These are phyloP conservation scores for Oceanodroma leucorhoa DNA, from an alignment of 2,797 vertebrate genomes.

Conservation along the genomic window DNA sequence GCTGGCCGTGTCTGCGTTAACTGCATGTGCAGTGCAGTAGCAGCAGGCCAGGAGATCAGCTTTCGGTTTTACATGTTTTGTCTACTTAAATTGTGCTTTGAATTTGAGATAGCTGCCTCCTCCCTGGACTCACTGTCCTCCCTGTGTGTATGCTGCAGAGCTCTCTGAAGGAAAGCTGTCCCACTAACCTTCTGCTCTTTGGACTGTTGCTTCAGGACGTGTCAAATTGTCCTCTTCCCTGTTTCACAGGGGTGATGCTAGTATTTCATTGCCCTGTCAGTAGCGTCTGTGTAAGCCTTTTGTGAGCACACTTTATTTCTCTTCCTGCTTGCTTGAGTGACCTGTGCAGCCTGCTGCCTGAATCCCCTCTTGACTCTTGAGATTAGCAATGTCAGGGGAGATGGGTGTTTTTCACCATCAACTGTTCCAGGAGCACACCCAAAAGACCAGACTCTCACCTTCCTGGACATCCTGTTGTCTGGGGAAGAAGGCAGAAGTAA, in stretches of 20 bases:
- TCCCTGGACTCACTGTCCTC: rapidly evolving
- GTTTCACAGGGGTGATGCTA: not conserved
- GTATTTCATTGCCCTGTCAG: not conserved
- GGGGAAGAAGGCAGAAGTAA: not conserved
- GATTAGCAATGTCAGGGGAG: not conserved
- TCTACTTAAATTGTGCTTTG: not conserved
- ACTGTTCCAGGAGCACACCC: not conserved
- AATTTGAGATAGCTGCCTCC: not conserved
- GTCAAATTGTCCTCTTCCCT: not conserved
- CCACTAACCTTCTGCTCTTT: not conserved
- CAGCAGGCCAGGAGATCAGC: not conserved
- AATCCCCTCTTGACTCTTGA: not conserved
- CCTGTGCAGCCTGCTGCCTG: not conserved
- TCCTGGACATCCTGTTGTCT: not conserved
- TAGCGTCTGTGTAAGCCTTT: not conserved
- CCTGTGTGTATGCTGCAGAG: not conserved
- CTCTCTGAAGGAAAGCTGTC: not conserved
- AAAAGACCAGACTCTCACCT: not conserved
- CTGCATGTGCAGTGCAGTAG: not conserved
- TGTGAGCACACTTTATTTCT: not conserved
- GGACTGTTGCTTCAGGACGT: not conserved
- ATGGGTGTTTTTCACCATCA: not conserved
- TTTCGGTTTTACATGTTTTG: not conserved
- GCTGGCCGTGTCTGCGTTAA: rapidly evolving
- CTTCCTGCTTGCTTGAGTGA: not conserved